Evolutionary conservation across 1,140 invertebrate species (phyloP), one percentile per base, ranked within the genome.

Genomic region (Brachionus angularis): DNA sequence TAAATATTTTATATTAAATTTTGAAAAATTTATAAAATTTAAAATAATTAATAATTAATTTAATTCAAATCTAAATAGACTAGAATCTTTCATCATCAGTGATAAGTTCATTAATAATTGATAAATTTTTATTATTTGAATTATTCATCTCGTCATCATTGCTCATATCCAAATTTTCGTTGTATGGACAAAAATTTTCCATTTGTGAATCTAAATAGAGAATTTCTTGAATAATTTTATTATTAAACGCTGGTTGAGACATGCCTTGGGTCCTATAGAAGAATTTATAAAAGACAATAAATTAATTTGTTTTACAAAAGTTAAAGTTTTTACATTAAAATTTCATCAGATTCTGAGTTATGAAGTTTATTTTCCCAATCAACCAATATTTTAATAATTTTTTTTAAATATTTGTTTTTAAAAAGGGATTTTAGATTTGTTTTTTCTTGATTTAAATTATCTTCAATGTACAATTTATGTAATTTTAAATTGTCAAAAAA

Each of bases 321-420:
- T 33, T 16, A 5, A 29, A 34, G 8, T 25, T 23, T 10, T 23
- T 55, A 55, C 52, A 58, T 34, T 39, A 39, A 58, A 39, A 31
- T 58, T 14, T 58, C 39, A 36, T 58, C 53, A 16, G 25, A 33
- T 39, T 36, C 25, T 8, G 16, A 36, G n/a, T n/a, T n/a, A n/a
- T n/a, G n/a, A 21, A 58, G 21, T 58, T 58, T 16, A 58, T 58
- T 39, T 23, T 58, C 53, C 53, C 53, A 58, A 39, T 58, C 39
- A 12, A 58, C n/a, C 7, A 58, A 31, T 36, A 58, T 10, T 42
- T 58, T 58, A 12, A 58, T 39, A 12, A 58, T 23, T 12, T 58
- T 58, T 58, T 58, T 58, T 23, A 58, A 58, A 39, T 58, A 58
- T 39, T 39, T 58, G 25, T 58, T 58, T 39, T 39, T 8, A 18